These are phyloP conservation scores for Apogon hyalosoma DNA, from an alignment of 2,797 vertebrate species.

Conservation along the genomic window DNA sequence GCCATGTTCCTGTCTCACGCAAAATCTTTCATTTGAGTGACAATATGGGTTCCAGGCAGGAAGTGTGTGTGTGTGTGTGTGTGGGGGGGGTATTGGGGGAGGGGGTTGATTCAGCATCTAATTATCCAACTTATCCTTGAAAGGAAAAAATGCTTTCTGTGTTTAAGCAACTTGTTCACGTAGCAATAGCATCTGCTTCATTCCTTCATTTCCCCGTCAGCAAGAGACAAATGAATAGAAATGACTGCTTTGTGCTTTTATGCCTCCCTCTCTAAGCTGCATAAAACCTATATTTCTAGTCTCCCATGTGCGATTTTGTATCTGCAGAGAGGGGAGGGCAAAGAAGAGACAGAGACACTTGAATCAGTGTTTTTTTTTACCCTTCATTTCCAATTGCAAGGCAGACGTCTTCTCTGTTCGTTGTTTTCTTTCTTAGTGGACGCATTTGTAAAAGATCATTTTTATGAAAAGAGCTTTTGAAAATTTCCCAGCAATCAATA, in stretches of 20 bases:
- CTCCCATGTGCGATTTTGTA: slow-evolving; percentile 69
- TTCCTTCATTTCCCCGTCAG: slow-evolving; percentile 77
- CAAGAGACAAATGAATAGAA: slow-evolving; percentile 84
- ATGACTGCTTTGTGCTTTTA: slow-evolving; percentile 81
- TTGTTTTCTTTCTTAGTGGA: slow-evolving; percentile 77
- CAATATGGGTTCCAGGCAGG: slow-evolving; percentile 72
- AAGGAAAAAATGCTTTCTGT: slow-evolving; percentile 69
- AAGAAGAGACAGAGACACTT: slow-evolving; percentile 63
- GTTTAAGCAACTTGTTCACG: slow-evolving; percentile 81
- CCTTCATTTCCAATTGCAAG: slow-evolving; percentile 43
- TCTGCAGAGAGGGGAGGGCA: slow-evolving; percentile 53
- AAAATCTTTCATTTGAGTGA: slow-evolving; percentile 76
- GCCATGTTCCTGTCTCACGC: slow-evolving; percentile 45
- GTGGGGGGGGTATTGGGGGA: not conserved
- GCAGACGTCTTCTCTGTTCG: slow-evolving; percentile 65
- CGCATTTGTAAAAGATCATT: slow-evolving; percentile 81
- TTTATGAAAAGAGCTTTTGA: slow-evolving; percentile 77
- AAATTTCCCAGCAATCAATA: slow-evolving; percentile 70
- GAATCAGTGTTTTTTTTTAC: slow-evolving; percentile 62
- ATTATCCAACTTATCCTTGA: slow-evolving; percentile 75
- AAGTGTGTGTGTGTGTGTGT: slow-evolving; percentile 46
- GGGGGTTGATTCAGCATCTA: slow-evolving; percentile 67
- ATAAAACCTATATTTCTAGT: slow-evolving; percentile 79
- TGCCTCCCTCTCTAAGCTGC: slow-evolving; percentile 70
- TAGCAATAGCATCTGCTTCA: slow-evolving; percentile 79